Evolutionary conservation across 1,140 invertebrate species (phyloP), one percentile per base, ranked within the genome.

Genomic region (Dendroctonus valens): DNA sequence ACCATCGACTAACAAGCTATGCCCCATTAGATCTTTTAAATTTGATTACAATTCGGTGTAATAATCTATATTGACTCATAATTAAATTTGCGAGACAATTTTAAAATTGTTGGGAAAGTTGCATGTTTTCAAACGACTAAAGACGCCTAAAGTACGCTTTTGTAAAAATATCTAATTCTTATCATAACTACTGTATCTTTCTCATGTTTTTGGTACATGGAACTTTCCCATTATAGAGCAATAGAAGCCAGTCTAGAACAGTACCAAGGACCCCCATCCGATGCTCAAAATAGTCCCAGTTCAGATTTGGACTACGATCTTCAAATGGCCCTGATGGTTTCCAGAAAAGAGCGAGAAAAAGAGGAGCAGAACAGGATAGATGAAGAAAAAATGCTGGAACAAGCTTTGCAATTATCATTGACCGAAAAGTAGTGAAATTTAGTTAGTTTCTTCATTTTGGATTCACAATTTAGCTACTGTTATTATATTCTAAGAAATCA

Each of bases 341-440:
- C 90, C 0, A 83, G 88, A 71, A 83, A 87, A 71, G 87, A 92
- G 70, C 82, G 85, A 72, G 81, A 86, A 51, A 85, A 88, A 70
- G 85, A 86, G 58, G 87, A 90, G 69, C 81, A 85, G 69, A 82
- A 86, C 62, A 78, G 84, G 26, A 59, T 62, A 59, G 78, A 89
- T 50, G 91, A 93, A 77, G 89, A 93, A 73, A 89, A 92, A 76
- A 86, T 91, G 73, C 81, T 94, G 54, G 83, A 89, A 73, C 82
- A 86, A 78, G 87, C 90, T 41, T 75, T 94, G 7, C 82, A 89
- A 76, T 79, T 93, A 15, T 93, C 91, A 26, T 80, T 94, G 39
- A 87, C 84, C 15, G 91, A 93, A 67, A 89, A 92, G 77, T 90
- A 75, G 63, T 46, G 49, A 40, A 7, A 14, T 50, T 11, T 46